A percentile compares a stretch with the other conserved stretches of the same genome.
These are phyloP conservation scores for Urocyon cinereoargenteus DNA, from an alignment of 2,797 vertebrate genomes.

Conservation along the genomic window DNA sequence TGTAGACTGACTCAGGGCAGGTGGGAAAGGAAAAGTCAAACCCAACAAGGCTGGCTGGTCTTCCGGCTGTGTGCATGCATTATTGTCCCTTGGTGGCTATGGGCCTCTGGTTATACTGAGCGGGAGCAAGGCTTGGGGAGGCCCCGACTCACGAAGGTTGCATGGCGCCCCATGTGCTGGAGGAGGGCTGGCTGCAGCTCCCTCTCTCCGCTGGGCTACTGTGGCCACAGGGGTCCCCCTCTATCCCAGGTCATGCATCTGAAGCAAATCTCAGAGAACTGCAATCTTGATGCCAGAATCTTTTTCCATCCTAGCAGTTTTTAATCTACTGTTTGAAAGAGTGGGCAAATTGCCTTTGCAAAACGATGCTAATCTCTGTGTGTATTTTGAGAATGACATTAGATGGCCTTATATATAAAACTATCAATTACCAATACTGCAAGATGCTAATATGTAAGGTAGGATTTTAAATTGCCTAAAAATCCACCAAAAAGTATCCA, in stretches of 20 bases:
- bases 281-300: background rate
- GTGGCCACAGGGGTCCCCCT: background rate
- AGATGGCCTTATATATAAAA: slow-evolving; percentile 16
- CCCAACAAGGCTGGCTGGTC: background rate
- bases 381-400: slow-evolving; percentile 39
- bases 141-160: background rate
- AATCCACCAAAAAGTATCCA: background rate
- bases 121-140: background rate
- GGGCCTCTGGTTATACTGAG: background rate
- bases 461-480: slow-evolving; percentile 49
- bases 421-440: background rate
- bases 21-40: no score
- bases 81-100: background rate
- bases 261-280: background rate
- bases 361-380: background rate
- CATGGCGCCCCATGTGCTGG: background rate
- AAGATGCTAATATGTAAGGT: slow-evolving; percentile 27
- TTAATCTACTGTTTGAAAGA: slow-evolving; percentile 58
- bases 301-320: background rate
- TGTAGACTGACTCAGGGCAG: background rate
- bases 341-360: slow-evolving; percentile 22
- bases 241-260: background rate
- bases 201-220: background rate
- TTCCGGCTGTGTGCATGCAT: no score
- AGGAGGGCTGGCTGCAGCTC: background rate